Conservation (phyloP, 1,140 invertebrate genomes). For the Theocolax elegans region DNA sequence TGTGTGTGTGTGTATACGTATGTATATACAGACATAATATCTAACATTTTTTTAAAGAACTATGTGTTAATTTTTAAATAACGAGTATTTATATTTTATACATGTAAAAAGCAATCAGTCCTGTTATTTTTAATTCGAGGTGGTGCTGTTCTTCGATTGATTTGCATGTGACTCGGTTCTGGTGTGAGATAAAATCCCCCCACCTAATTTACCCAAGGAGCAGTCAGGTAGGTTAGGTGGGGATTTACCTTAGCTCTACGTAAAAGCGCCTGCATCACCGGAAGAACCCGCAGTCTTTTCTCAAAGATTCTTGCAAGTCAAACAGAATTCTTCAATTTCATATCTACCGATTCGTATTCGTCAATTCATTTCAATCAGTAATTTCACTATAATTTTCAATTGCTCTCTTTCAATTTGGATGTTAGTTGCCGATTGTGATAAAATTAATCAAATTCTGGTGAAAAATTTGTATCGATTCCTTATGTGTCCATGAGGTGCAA, state of each 20-base stretch:
- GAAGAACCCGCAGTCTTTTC: constrained; percentile 47
- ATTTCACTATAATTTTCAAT: neutral
- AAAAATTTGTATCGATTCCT: constrained; percentile 16
- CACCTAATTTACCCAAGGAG: constrained; percentile 15
- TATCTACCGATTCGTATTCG: too few species aligned
- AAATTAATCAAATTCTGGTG: constrained; percentile 32
- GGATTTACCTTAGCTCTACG: constrained; percentile 27
- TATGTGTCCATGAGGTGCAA: constrained; percentile 68
- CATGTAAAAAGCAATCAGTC: too few species aligned
- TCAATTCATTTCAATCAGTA: too few species aligned
- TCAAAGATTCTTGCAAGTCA: constrained; percentile 10
- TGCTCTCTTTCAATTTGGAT: neutral
- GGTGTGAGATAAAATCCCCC: constrained; percentile 34
- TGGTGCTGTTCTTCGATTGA: too few species aligned
- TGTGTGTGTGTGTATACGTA: too few species aligned
- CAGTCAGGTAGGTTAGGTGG: too few species aligned
- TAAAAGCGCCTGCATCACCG: constrained; percentile 47
- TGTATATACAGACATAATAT: too few species aligned
- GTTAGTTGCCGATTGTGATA: neutral
- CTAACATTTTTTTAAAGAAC: too few species aligned
- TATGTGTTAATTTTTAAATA: neutral
- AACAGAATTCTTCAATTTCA: neutral
- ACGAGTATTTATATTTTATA: too few species aligned
- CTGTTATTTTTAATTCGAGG: constrained; percentile 6
- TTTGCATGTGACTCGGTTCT: neutral